A percentile compares a stretch with the other conserved stretches of the same genome.
Evolutionary conservation across 1,140 invertebrate genomes (phyloP).

Genomic region (Lerema accius): DNA sequence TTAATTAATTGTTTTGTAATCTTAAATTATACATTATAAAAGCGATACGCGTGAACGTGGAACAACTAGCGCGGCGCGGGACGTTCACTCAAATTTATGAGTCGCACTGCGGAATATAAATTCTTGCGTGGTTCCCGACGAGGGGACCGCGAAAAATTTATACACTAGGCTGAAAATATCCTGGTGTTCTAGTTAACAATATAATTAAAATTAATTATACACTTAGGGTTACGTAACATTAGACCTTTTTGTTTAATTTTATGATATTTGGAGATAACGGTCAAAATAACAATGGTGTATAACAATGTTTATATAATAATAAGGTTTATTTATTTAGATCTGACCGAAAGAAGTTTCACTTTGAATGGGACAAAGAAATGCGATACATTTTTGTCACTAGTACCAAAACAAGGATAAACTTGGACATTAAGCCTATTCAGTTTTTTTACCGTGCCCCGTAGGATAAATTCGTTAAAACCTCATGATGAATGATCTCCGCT

Average conservation of each 20-base stretch:
- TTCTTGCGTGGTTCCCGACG: constrained; percentile 59
- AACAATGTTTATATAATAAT: too few relatives aligned
- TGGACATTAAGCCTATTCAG: too few relatives aligned
- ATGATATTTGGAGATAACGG: too few relatives aligned
- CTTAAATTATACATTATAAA: constrained; percentile 72
- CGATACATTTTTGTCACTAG: too few relatives aligned
- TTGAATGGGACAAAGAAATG: too few relatives aligned
- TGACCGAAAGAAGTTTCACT: too few relatives aligned
- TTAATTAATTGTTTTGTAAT: constrained; percentile 62
- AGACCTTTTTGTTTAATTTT: background rate
- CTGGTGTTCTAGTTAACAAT: constrained; percentile 44
- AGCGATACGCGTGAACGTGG: constrained; percentile 58
- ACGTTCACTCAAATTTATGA: constrained; percentile 75
- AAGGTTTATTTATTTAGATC: too few relatives aligned
- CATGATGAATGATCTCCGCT: too few relatives aligned
- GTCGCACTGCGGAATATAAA: constrained; percentile 79
- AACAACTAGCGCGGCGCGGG: constrained; percentile 64
- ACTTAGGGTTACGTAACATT: background rate
- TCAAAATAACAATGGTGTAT: too few relatives aligned
- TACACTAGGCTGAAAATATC: constrained; percentile 49
- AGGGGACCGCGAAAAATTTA: constrained; percentile 61
- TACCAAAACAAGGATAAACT: too few relatives aligned
- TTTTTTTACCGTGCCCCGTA: too few relatives aligned
- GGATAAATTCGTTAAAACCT: too few relatives aligned
- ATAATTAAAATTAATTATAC: constrained; percentile 31